Base-by-base conservation (phyloP, 2,797 vertebrate genomes). In the Oreortyx pictus region DNA sequence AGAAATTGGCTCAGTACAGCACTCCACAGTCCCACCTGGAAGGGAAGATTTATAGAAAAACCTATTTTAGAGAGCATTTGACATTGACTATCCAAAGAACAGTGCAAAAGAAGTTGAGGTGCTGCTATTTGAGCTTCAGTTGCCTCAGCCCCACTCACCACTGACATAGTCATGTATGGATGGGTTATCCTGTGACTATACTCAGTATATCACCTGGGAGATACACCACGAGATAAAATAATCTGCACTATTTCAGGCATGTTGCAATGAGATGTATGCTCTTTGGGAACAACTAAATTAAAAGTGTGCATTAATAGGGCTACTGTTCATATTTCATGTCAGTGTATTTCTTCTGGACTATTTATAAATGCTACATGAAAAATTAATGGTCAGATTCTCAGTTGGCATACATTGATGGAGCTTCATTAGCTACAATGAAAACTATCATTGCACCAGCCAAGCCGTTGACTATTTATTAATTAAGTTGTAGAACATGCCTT, bases 301-400 rank as follows among this genome's bases (percentile, higher is more conserved):
- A 91, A 93, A 77, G 56, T 43, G 50, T 82, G 62, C 79, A 70
- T 57, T 90, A 94, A 95, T 89, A 76, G 60, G 85, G 41, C 70
- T 46, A 60, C 57, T 84, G 68, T 88, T 93, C 93, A 80, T 82
- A 71, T 91, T 95, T 96, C 90, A 75, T 87, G 82, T 85, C 82
- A 77, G 43, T 61, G 2, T 84, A 81, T 94, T 94, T 93, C 92
- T 67, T 76, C 94, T 86, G 59, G 31, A 18, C 89, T 84, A 88
- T 96, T 92, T 92, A 91, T 95, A 96, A 94, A 73, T 91, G 50
- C 37, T 88, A 61, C 25, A 86, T 81, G 82, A 95, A 80, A 60
- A 79, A 93, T 82, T 92, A 82, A 74, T 78, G 88, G 82, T 86
- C 71, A 88, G 82, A 62, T 90, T 94, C 67, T 89, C 67, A 86